Evolutionary conservation across 2,888 invertebrate genomes (phyloP), one percentile per base, ranked within the genome.

Genomic region (Gasteruption jaculator): DNA sequence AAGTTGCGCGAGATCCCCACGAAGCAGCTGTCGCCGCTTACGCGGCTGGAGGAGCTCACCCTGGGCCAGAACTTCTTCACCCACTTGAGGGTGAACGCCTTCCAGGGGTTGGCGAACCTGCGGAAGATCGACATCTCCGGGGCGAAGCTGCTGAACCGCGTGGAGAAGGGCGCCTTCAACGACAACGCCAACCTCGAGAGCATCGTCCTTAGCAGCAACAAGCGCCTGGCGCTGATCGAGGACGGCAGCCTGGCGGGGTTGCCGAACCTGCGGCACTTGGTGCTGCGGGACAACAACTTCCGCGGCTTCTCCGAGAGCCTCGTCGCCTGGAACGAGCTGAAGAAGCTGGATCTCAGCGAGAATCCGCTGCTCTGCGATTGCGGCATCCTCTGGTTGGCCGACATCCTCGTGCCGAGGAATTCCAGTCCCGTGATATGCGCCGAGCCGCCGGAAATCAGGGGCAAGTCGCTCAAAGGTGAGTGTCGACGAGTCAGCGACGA

Each of bases 351-450:
- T 61, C 74, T 91, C 24, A 83, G 86, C 3, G 89, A 90, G 59
- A 91, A 91, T 62, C 89, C 89, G 1, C 75, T 91, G 36, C 75
- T 80, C 44, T 91, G 91, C 66, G 85, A 86, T 61, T 91, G 91
- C 61, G 81, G 82, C 46, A 70, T 91, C 20, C 71, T 87, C 43
- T 91, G 91, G 91, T 74, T 91, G 24, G 78, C 84, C 37, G 83
- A 85, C 54, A 72, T 89, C 26, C 73, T 87, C 21, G 76, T 76
- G n/a, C 76, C 79, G 7, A 77, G 80, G 52, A 83, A 86, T 62
- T 81, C 84, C 44, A 82, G 78, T 8, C 77, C 79, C 1, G 80
- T 89, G 12, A 78, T 86, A 29, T 91, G 91, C 63, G 78, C 82
- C 1, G 78, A 80, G 35, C 91, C 91, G 0, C 76, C 82, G 7